Evolutionary conservation across 1,140 invertebrate species (phyloP).

Genomic region (Procambarus clarkii): DNA sequence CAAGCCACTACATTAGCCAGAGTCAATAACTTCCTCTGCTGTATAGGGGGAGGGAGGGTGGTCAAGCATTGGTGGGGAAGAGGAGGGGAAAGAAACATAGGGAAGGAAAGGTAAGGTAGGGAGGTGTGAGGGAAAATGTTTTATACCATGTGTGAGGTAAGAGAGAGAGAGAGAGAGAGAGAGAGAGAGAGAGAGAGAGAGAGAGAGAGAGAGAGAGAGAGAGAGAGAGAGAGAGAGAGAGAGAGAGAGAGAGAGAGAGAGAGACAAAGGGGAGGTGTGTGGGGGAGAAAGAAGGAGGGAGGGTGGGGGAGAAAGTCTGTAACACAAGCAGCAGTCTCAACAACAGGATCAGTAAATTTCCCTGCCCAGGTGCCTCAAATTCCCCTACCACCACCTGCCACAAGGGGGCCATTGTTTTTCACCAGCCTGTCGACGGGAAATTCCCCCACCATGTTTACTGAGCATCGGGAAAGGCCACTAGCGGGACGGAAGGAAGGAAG

Average conservation of each 20-base stretch:
- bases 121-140: no score
- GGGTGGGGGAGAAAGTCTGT: no score
- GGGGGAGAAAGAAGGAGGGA: no score
- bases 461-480: not conserved
- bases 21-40: not conserved
- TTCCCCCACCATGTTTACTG: constrained; percentile 35
- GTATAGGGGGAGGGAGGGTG: not conserved
- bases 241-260: no score
- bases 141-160: no score
- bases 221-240: no score
- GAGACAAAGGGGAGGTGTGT: no score
- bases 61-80: not conserved
- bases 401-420: constrained; percentile 19
- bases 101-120: not conserved
- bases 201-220: no score
- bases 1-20: not conserved
- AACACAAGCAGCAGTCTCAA: not conserved
- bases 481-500: no score
- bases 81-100: not conserved
- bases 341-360: not conserved
- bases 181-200: no score
- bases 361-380: constrained; percentile 13
- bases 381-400: not conserved
- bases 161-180: no score
- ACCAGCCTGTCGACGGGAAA: constrained; percentile 14